Evolutionary conservation across 1,140 invertebrate species (phyloP).

Genomic region (Drosophila albomicans): DNA sequence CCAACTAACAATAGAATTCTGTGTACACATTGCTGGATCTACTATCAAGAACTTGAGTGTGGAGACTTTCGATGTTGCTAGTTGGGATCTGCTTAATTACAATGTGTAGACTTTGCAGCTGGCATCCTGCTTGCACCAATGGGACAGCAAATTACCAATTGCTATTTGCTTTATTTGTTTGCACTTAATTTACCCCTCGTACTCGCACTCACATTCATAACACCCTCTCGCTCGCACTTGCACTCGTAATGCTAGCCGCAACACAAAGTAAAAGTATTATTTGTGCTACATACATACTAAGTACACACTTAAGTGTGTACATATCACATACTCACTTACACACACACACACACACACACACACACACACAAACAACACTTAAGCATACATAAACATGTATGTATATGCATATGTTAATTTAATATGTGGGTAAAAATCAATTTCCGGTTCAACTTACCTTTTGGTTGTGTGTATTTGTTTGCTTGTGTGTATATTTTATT

Average conservation of each 20-base stretch:
- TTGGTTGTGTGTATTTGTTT: neutral
- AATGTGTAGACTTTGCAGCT: neutral
- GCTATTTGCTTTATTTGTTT: conserved; percentile 9
- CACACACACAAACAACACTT: neutral
- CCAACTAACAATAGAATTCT: no score
- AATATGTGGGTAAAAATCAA: conserved; percentile 51
- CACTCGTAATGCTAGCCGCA: neutral
- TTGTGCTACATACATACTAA: conserved; percentile 11
- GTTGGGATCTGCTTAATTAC: neutral
- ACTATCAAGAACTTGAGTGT: no score
- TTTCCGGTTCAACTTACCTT: conserved; percentile 43
- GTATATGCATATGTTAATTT: conserved; percentile 29
- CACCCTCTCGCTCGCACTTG: neutral
- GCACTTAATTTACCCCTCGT: neutral
- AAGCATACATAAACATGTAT: conserved; percentile 11
- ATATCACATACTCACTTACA: conserved; percentile 3
- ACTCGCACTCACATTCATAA: neutral
- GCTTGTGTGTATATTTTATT: conserved; percentile 13
- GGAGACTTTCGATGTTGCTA: no score
- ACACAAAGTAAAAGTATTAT: conserved; percentile 18
- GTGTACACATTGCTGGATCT: no score
- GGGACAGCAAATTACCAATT: conserved; percentile 4
- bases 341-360: neutral
- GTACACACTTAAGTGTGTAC: conserved; percentile 6
- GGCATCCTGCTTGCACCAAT: conserved; percentile 1